These are phyloP conservation scores for Sesia apiformis DNA, from an alignment of 2,888 invertebrate genomes.

Conservation along the genomic window DNA sequence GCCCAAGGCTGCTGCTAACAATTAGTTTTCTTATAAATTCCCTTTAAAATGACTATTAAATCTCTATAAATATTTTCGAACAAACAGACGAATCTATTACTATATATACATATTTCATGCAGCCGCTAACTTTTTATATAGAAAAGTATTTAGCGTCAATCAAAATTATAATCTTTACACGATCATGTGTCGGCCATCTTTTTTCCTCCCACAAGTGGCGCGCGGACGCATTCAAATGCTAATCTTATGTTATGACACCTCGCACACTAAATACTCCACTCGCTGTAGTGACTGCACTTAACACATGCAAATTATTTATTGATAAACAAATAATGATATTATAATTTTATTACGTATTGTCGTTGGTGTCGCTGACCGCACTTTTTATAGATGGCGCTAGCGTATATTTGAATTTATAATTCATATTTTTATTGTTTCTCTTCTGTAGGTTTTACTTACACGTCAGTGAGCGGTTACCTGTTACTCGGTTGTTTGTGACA, in stretches of 20 bases:
- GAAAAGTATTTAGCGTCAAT: constrained; percentile 14
- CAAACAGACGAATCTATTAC: background rate
- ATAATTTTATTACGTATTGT: constrained; percentile 65
- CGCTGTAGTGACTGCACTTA: constrained; percentile 33
- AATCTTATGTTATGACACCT: constrained; percentile 37
- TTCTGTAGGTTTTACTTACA: background rate
- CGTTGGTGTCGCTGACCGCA: constrained; percentile 42
- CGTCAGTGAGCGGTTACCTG: background rate
- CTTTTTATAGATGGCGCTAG: constrained; percentile 35
- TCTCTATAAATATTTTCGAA: too few species aligned
- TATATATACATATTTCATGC: background rate
- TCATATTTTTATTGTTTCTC: constrained; percentile 37
- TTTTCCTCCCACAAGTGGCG: constrained; percentile 5
- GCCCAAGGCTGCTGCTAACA: too few species aligned
- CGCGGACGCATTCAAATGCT: constrained; percentile 51
- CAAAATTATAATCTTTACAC: constrained; percentile 5
- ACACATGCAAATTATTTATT: constrained; percentile 68
- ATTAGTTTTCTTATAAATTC: too few species aligned
- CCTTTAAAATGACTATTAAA: too few species aligned
- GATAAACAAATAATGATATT: constrained; percentile 66
- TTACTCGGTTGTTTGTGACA: background rate
- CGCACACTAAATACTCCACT: constrained; percentile 25
- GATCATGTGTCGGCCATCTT: constrained; percentile 7
- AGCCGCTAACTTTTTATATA: constrained; percentile 6
- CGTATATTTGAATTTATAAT: constrained; percentile 52